Evolutionary conservation across 2,797 vertebrate genomes (phyloP).

Genomic region (Setipinna tenuifilis): DNA sequence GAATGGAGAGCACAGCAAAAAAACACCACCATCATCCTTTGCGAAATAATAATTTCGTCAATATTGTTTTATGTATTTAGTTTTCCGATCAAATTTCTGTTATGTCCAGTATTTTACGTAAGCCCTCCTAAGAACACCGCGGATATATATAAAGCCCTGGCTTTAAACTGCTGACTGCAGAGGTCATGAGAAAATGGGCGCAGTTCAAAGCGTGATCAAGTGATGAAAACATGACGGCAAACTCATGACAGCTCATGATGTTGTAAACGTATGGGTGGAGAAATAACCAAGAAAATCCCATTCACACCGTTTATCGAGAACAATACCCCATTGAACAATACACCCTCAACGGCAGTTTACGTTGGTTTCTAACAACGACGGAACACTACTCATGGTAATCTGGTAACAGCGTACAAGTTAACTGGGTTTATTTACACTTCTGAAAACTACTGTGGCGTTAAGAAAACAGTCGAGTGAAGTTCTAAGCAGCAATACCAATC

Average conservation of each 20-base stretch:
- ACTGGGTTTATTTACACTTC: too few relatives aligned
- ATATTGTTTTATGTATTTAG: too few relatives aligned
- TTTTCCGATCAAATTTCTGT: background rate
- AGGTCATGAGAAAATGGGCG: background rate
- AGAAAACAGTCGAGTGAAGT: background rate
- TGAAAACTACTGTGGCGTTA: too few relatives aligned
- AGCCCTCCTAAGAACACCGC: background rate
- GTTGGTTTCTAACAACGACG: too few relatives aligned
- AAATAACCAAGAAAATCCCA: background rate
- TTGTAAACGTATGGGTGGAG: background rate
- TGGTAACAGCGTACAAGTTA: too few relatives aligned
- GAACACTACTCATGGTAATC: too few relatives aligned
- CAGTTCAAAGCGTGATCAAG: conserved; percentile 10
- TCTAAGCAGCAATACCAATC: background rate
- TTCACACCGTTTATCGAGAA: background rate
- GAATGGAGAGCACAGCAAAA: too few relatives aligned
- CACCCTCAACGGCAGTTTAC: too few relatives aligned
- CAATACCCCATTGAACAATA: too few relatives aligned
- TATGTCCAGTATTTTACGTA: background rate
- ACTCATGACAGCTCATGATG: conserved; percentile 17
- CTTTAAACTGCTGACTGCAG: background rate
- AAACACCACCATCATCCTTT: too few relatives aligned
- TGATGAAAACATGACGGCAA: background rate
- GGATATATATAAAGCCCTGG: background rate
- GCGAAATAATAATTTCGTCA: too few relatives aligned